Conservation (phyloP, 2,888 invertebrate genomes). For the Thymelicus lineola region DNA sequence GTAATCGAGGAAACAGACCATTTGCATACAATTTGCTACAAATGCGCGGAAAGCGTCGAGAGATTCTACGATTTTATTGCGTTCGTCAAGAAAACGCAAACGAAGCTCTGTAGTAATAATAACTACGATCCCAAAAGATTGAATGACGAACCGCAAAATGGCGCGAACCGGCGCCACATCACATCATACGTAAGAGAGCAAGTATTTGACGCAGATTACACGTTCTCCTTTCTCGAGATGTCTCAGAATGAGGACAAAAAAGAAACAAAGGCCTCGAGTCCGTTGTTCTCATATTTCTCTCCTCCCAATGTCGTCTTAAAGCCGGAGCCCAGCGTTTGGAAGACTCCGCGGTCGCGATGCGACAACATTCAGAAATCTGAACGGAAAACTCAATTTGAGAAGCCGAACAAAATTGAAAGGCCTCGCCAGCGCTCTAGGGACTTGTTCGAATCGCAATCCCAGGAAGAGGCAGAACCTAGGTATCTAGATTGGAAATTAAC, state of each 20-base stretch:
- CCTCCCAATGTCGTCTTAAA: slow-evolving; percentile 58
- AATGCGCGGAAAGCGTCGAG: slow-evolving; percentile 70
- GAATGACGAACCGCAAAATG: slow-evolving; percentile 43
- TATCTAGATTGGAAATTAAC: slow-evolving; percentile 67
- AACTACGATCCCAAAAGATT: slow-evolving; percentile 50
- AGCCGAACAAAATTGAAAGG: slow-evolving; percentile 49
- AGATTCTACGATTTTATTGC: slow-evolving; percentile 68
- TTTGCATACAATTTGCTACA: slow-evolving; percentile 70
- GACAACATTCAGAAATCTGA: slow-evolving; percentile 48
- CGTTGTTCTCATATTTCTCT: slow-evolving; percentile 74
- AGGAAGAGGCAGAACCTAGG: slow-evolving; percentile 58
- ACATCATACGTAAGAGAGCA: slow-evolving; percentile 69
- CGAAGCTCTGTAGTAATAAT: slow-evolving; percentile 48
- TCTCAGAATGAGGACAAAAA: slow-evolving; percentile 62
- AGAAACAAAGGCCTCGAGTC: slow-evolving; percentile 61
- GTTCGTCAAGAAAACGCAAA: slow-evolving; percentile 66
- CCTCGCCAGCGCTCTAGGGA: slow-evolving; percentile 67
- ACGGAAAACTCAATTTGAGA: slow-evolving; percentile 35
- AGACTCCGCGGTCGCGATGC: slow-evolving; percentile 55
- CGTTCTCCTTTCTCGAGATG: slow-evolving; percentile 70
- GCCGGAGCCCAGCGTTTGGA: slow-evolving; percentile 59
- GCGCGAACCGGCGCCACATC: slow-evolving; percentile 56
- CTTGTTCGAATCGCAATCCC: slow-evolving; percentile 73
- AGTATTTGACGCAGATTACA: slow-evolving; percentile 68
- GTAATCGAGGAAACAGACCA: slow-evolving; percentile 66